Base-by-base conservation (phyloP, 2,888 invertebrate species). In the Cantharis flavilabris region DNA sequence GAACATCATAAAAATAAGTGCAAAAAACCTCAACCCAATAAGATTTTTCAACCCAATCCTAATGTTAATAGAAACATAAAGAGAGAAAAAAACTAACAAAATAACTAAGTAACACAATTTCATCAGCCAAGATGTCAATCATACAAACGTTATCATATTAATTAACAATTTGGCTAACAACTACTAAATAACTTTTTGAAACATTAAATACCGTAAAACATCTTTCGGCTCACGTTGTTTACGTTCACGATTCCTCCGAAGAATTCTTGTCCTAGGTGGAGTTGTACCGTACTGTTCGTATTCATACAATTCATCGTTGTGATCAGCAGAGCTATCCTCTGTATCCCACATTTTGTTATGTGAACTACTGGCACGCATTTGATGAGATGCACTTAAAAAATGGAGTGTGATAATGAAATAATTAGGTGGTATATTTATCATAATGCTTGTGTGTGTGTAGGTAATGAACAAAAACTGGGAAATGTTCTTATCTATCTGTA, bases 221-320 rank as follows among this genome's bases (percentile, higher is more conserved):
- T 90, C 92, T 86, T 93, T 93, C 81, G 92, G 16, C 14, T 77
- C 91, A 84, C 92, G 91, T 73, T 89, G 88, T 81, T 88, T 90
- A 81, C 71, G 88, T 81, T 90, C 90, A 30, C 89, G 88, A 81
- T 89, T 89, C 81, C 90, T 90, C 65, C 90, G 87, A 79, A 87
- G 87, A 83, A 94, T 92, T 83, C 94, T 91, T 71, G 94, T 93
- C 80, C 95, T 90, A 0, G 95, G 95, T n/a, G 95, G 95, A 67
- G 95, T 95, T 85, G 92, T 92, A 72, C 95, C 93, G 81, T 93
- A 93, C 80, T 92, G 90, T 84, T 94, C 95, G 83, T 90, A 91
- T 78, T 90, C 88, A 73, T 88, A 86, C 16, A 86, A 87, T 71
- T 89, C 79, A 63, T 81, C 77, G 49, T 71, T 75, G 71, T 75